These are phyloP conservation scores for Caenorhabditis japonica DNA, from an alignment of 2,888 invertebrate species.

Conservation along the genomic window DNA sequence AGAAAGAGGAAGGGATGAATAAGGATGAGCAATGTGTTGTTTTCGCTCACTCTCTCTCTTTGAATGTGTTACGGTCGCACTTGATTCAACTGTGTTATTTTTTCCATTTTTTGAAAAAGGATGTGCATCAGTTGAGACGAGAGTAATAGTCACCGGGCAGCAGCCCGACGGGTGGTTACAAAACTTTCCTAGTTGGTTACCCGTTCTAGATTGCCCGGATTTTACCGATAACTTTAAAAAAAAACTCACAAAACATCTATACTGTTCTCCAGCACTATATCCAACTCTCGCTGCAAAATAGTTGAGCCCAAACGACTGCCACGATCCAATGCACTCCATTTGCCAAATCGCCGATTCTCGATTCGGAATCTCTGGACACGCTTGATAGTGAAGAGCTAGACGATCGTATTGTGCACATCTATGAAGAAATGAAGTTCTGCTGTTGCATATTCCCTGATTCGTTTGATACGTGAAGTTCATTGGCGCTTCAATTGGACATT, in stretches of 20 bases:
- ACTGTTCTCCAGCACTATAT: conserved; percentile 49
- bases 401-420: conserved; percentile 61
- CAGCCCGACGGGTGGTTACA: too few relatives aligned
- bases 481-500: conserved; percentile 58
- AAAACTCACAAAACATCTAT: conserved; percentile 59
- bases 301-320: conserved; percentile 49
- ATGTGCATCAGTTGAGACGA: too few relatives aligned
- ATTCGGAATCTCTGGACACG: conserved; percentile 61
- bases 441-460: conserved; percentile 53
- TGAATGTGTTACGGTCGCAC: too few relatives aligned
- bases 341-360: conserved; percentile 56
- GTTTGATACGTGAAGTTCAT: conserved; percentile 60
- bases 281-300: conserved; percentile 58
- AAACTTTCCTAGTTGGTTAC: too few relatives aligned
- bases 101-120: too few relatives aligned
- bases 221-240: too few relatives aligned
- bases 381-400: conserved; percentile 56
- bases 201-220: too few relatives aligned
- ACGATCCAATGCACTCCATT: conserved; percentile 60
- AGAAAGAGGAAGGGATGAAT: too few relatives aligned
- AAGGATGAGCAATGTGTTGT: too few relatives aligned
- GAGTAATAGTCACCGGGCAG: too few relatives aligned
- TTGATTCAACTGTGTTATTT: too few relatives aligned
- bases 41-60: too few relatives aligned
- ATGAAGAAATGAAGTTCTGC: conserved; percentile 55